Base-by-base conservation (phyloP, 1,140 invertebrate genomes). In the Diprion similis region DNA sequence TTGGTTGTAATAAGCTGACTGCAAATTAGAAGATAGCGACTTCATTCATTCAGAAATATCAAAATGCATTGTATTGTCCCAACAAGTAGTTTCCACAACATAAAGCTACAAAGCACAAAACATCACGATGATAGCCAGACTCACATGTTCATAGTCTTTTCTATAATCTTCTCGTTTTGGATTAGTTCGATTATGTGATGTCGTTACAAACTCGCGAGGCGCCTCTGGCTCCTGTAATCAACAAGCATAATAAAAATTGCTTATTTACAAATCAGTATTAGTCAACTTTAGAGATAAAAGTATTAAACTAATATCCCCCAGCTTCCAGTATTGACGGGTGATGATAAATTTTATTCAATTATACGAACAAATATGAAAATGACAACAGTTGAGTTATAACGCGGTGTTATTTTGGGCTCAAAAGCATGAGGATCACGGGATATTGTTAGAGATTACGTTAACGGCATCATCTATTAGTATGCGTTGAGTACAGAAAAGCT, bases 391-490 rank as follows among this genome's bases (percentile, higher is more conserved):
- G 15, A 74, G 70, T 19, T 19, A 47, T 68, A 46, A 47, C n/a
- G 75, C 66, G 46, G 72, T 77, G 47, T 77, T 75, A 0, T 79
- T 73, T 47, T 78, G 77, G 70, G 71, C 74, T 64, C 24, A 79
- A 70, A 75, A 66, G 73, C 67, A 46, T 47, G 24, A 73, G 70
- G 46, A 19, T 70, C 45, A 69, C 75, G 46, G 17, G 51, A 70
- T 80, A 81, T 78, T 82, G 78, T 80, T 82, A 81, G 76, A 75
- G 24, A 82, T 79, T 81, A 79, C 73, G 67, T 77, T 71, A 75
- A 46, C 71, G 37, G 15, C 51, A 71, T 78, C 71, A 80, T 37
- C 24, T 37, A 37, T 6, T 6, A 37, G 6, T 37, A 3, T 6
- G 24, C 24, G 6, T n/a, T 68, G 46, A 66, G 73, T 69, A 37